phyloP scores from a whole-genome alignment of 2,113 vertebrate species.

The Hyaena hyaena region DNA sequence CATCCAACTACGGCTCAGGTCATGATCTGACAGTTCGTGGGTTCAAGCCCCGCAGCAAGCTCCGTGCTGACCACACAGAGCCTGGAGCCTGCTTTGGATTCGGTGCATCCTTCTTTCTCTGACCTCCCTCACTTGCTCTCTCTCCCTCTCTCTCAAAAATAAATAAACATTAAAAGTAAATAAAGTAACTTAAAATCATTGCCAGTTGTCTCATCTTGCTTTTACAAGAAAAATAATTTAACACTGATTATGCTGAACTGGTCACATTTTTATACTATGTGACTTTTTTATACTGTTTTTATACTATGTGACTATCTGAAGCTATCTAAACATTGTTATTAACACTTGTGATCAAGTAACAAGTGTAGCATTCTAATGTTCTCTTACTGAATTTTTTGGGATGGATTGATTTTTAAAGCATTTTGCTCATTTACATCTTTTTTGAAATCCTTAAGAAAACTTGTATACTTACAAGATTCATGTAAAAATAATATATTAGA shows the following conservation, averaged over 20 bases:
- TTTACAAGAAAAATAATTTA: neutral
- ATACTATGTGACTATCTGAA: neutral
- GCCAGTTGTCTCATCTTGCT: neutral
- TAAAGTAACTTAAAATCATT: neutral
- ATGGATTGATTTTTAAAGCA: neutral
- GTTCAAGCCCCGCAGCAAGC: neutral
- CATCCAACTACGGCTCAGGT: neutral
- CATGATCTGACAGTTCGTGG: neutral
- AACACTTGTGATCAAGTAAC: neutral
- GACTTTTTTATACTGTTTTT: too few species aligned
- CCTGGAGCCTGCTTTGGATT: neutral
- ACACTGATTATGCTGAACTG: neutral
- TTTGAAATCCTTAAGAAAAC: neutral
- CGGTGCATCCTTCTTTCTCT: neutral
- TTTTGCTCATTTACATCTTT: neutral
- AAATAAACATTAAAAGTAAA: neutral
- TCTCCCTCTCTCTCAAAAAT: neutral
- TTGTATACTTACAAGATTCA: neutral
- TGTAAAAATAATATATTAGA: neutral
- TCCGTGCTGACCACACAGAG: neutral
- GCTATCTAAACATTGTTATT: neutral
- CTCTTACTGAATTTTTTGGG: neutral
- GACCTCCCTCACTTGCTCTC: too few species aligned
- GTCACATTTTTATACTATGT: neutral
- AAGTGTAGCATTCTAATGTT: neutral